Evolutionary conservation across 2,113 vertebrate species (phyloP).

Genomic region (Dasyurus viverrinus): DNA sequence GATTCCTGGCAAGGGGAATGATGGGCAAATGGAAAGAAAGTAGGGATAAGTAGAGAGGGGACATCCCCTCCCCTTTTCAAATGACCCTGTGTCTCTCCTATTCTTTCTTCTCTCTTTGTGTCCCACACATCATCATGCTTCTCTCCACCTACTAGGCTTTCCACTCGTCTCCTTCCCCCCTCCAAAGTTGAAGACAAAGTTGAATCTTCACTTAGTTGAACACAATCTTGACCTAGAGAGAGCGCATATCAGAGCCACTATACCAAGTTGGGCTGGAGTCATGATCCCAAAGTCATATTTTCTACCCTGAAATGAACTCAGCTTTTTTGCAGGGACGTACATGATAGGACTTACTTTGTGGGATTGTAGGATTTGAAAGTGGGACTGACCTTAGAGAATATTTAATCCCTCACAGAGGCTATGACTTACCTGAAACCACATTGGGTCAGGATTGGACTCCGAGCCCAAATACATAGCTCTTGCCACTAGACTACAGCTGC

Average conservation of each 20-base stretch:
- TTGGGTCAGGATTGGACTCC: background rate
- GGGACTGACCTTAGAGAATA: background rate
- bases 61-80: background rate
- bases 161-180: background rate
- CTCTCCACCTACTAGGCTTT: background rate
- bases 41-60: background rate
- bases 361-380: background rate
- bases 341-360: background rate
- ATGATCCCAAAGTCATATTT: background rate
- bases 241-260: background rate
- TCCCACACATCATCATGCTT: background rate
- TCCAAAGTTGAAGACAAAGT: background rate
- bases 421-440: background rate
- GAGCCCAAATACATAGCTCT: background rate
- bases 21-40: background rate
- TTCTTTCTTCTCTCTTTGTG: background rate
- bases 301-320: background rate
- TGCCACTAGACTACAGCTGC: background rate
- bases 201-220: background rate
- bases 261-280: background rate
- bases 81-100: background rate
- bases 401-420: background rate
- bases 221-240: background rate
- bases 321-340: background rate
- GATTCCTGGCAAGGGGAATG: background rate